Base-by-base conservation (phyloP, 2,888 invertebrate genomes). In the Podabrus alpinus region DNA sequence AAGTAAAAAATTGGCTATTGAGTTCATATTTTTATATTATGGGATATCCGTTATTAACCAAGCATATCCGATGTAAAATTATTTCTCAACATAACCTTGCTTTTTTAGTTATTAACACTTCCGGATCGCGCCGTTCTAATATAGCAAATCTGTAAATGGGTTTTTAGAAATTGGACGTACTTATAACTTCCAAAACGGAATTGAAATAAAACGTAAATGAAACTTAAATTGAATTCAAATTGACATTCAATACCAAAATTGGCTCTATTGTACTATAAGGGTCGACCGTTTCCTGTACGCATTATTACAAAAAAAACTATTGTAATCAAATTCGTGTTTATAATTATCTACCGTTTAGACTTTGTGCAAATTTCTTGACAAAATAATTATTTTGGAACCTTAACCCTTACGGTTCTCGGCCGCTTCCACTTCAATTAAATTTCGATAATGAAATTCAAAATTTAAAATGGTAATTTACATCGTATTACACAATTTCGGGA, bases 11-110 rank as follows among this genome's bases (percentile, higher is more conserved):
- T 64, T 64, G 2, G 17, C 64, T 68, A 59, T 67, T 69, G 64
- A 29, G 68, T 62, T 68, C 45, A 68, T 68, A 68, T 72, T 73
- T 29, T 62, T 13, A 69, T 76, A 69, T 70, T 76, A 70, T 69
- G 59, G 66, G 70, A 70, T 76, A 69, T 76, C 76, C 76, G 76
- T 66, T 68, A 66, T 72, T 68, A 73, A 60, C 70, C 21, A 45
- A 73, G 73, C 76, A 72, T 76, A 61, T 68, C 73, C 67, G 66
- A 71, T 69, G 11, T 64, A 19, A 67, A 73, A 64, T 25, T 70
- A 60, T 70, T 29, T 69, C 66, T 70, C 66, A 45, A 29, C 64
- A 29, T 45, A 73, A 70, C 76, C 73, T 76, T 70, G 73, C 69
- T 60, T 75, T 73, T 70, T 72, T 45, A 15, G 11, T 25, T 25